phyloP scores from a whole-genome alignment of 2,113 vertebrate genomes.

The Cardinalis cardinalis region DNA sequence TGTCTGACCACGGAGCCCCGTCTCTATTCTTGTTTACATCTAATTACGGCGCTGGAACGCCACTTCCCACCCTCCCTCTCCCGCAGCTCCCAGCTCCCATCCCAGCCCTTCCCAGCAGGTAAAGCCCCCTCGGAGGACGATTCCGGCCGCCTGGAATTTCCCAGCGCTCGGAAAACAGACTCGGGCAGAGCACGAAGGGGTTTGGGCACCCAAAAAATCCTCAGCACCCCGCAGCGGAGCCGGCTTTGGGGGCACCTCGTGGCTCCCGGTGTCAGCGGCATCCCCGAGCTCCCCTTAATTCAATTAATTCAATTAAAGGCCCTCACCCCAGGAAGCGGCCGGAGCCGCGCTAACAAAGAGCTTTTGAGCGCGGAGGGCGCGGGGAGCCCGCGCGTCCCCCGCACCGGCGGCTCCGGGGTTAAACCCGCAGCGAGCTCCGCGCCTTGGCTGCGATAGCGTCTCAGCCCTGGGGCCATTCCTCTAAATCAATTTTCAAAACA shows the following conservation, averaged over 20 bases:
- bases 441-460: slow-evolving; percentile 31
- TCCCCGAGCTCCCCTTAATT: slow-evolving; percentile 24
- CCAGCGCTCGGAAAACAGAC: not conserved
- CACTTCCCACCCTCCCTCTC: slow-evolving; percentile 27
- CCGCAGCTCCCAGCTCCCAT: slow-evolving; percentile 21
- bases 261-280: not conserved
- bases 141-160: not conserved
- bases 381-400: slow-evolving; percentile 3
- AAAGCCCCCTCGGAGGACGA: not conserved
- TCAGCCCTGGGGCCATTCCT: slow-evolving; percentile 56
- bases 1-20: slow-evolving; percentile 56
- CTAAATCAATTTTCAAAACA: slow-evolving; percentile 69
- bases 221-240: too few relatives aligned
- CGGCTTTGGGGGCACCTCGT: not conserved
- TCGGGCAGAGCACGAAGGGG: not conserved
- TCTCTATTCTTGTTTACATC: slow-evolving; percentile 77
- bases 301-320: slow-evolving; percentile 59
- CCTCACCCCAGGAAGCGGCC: slow-evolving; percentile 34
- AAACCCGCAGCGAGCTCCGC: slow-evolving; percentile 8
- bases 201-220: not conserved
- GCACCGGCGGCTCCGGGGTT: slow-evolving; percentile 5
- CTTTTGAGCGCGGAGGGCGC: slow-evolving; percentile 15
- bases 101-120: slow-evolving; percentile 51
- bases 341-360: slow-evolving; percentile 37
- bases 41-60: slow-evolving; percentile 76